Base-by-base conservation (phyloP, 1,140 invertebrate species). In the Tribolium madens region DNA sequence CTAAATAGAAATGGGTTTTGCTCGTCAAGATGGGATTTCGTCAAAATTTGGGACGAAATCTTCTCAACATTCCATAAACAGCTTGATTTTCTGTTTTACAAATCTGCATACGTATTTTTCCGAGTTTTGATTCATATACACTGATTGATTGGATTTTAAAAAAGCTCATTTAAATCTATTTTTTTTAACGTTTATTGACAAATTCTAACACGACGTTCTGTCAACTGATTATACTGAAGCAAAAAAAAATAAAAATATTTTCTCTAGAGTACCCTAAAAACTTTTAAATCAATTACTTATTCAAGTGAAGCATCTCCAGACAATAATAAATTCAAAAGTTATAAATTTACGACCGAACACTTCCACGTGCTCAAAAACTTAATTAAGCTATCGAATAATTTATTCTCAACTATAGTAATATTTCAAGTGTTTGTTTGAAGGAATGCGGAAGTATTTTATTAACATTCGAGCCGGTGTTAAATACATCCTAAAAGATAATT, bases 1-100 rank as follows among this genome's bases (percentile, higher is more conserved):
- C 57, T 64, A 64, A 64, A 33, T 26, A 64, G 57, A 64, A 64
- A 64, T 64, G 57, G 57, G 26, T 64, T 64, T 64, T 64, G 26
- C 57, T 64, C 57, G 57, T 33, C 57, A 33, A 3, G 31, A 64
- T 3, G 1, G 26, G 57, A 64, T 64, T 64, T 33, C 7, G 12
- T n/a, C 17, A 60, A 26, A 26, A 26, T 26, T 26, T 3, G 21
- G 21, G 6, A 1, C 1, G 21, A n/a, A n/a, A 26, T 26, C 21
- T 26, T 26, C 21, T n/a, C 21, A 26, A 4, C 21, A 26, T 26
- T 26, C 21, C 21, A 26, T 26, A 26, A 26, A 26, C 21, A 26
- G 21, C 2, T 3, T 26, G 3, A n/a, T 42, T 42, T 42, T 7
- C 7, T 42, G 36, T 42, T 42, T 42, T 42, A 42, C 36, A 42